Evolutionary conservation across 2,888 invertebrate genomes (phyloP), one percentile per base, ranked within the genome.

Genomic region (Saturnia japonica): DNA sequence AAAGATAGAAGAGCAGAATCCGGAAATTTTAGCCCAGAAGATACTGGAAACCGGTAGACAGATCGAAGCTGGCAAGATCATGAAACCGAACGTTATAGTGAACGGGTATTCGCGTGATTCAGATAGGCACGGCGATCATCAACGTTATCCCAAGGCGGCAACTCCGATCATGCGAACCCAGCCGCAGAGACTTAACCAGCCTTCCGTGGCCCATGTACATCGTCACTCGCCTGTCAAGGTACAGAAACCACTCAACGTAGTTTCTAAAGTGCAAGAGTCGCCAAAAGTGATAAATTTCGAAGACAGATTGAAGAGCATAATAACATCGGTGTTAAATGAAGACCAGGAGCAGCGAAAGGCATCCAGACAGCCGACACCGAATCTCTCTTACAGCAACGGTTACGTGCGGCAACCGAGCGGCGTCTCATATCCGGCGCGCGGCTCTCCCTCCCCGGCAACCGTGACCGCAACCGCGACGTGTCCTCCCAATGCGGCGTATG

Each of bases 1-100:
- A 1, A 98, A 98, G 89, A 98, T 98, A 73, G 97, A 98, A 84
- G 98, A 98, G 85, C 97, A 97, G 85, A 98, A 98, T 90, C 98
- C 98, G 0, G 98, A 98, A 88, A 95, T 98, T 69, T 91, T 98
- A 70, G 98, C 98, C 0, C 97, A 97, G 87, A 98, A 98, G 87
- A 98, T 98, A 77, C 91, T 98, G 54, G 98, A 98, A 88, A 97
- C 97, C 0, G 98, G 98, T 9, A 94, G 98, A 1, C 98, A 98
- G 91, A 97, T 98, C 73, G 98, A 98, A 90, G 97, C 97, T 8
- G 97, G 97, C 60, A 97, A 97, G 89, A 92, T 96, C 67, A 73
- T 84, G 12, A 91, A 91, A 76, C 90, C 91, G 2, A 91, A 91
- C 79, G 88, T 90, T 16, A 88, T 91, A 62, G 90, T 91, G 71